Percentiles rank a stretch among this genome's conserved stretches.
These are phyloP conservation scores for Saccopteryx leptura DNA, from an alignment of 2,113 vertebrate species.

Conservation along the genomic window DNA sequence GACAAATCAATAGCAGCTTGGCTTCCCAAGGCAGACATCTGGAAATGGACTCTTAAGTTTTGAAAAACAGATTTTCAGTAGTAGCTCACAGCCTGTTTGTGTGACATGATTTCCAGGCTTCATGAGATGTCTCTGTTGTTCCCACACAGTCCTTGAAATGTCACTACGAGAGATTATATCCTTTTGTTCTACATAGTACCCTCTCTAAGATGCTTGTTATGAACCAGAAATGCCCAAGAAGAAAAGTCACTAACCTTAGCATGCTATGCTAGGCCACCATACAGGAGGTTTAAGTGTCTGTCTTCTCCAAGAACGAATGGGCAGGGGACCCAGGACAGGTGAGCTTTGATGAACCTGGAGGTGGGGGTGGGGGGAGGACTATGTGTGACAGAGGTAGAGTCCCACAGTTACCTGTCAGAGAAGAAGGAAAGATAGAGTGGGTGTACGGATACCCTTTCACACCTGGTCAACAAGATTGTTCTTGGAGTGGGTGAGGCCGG, in stretches of 20 bases:
- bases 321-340: background rate
- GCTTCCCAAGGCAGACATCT: conserved; percentile 67
- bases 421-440: background rate
- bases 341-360: background rate
- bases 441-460: background rate
- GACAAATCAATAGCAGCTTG: conserved; percentile 58
- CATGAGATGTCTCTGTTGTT: background rate
- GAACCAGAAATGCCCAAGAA: background rate
- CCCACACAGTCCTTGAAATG: background rate
- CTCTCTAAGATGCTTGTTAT: background rate
- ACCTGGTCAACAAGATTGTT: background rate
- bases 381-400: background rate
- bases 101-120: conserved; percentile 48
- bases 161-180: background rate
- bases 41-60: conserved; percentile 65
- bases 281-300: background rate
- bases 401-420: background rate
- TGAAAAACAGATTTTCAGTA: conserved; percentile 73
- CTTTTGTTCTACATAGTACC: background rate
- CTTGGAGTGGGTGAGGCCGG: background rate
- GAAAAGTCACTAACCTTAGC: background rate
- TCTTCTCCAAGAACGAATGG: background rate
- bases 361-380: background rate
- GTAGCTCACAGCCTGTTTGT: background rate
- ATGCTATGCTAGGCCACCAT: background rate